Base-by-base conservation (phyloP, 2,113 vertebrate genomes). In the Chlorodrepanis virens region DNA sequence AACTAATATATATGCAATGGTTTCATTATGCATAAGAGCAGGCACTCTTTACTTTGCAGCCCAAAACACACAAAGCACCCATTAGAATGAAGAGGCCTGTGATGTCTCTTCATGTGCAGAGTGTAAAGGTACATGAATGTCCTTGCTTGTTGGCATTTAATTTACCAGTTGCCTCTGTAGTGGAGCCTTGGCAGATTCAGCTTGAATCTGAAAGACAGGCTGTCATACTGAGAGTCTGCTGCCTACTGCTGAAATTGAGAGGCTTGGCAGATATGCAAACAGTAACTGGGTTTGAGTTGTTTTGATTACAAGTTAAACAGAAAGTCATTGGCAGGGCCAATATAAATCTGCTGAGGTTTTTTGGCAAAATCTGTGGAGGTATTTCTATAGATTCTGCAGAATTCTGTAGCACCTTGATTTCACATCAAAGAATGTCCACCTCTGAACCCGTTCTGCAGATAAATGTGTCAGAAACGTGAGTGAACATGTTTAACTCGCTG, bases 221-320 rank as follows among this genome's bases (percentile, higher is more conserved):
- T 98, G 98, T 98, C 98, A 98, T 96, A 96, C 93, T 89, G 92
- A 94, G 97, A 98, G 97, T 97, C 97, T 97, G 97, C 98, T 98
- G 98, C 98, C 97, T 97, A 97, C 97, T 97, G 97, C 98, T 98
- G 98, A 98, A 98, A 98, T 97, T 97, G 98, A 98, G 98, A 98
- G 97, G 96, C 97, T 98, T 98, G 98, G 98, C 98, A 98, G 98
- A 97, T 97, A 98, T 96, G 98, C 98, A 98, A 98, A 98, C 98
- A 98, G 98, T 98, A 98, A 98, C 98, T 97, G 98, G 98, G 98
- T 98, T 98, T 98, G 98, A 98, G 98, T 98, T 98, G 98, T 98
- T 98, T 98, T 98, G 98, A 98, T 98, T 98, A 98, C 97, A 98
- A 98, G 98, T 98, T 98, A 98, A 98, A 98, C 98, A 98, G 98